Percentiles rank a stretch among this genome's conserved stretches.
Evolutionary conservation across 2,888 invertebrate genomes (phyloP).

Genomic region (Chydorus sphaericus): DNA sequence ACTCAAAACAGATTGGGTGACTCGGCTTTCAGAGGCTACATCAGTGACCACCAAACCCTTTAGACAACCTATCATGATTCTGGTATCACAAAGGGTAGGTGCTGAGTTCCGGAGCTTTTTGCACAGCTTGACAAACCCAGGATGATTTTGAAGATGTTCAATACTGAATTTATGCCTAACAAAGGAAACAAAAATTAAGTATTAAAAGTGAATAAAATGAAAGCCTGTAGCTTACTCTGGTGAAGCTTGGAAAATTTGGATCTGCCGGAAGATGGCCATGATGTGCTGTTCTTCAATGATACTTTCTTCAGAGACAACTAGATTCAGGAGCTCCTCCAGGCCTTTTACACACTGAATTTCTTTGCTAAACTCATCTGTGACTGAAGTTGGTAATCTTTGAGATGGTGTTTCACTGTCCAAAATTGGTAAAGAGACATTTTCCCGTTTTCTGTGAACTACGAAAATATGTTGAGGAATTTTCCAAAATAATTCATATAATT

Average conservation of each 20-base stretch:
- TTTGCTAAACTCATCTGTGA: too few relatives aligned
- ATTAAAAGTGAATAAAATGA: neutral
- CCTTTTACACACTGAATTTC: too few relatives aligned
- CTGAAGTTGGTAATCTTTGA: too few relatives aligned
- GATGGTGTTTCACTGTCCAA: too few relatives aligned
- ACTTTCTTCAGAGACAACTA: neutral
- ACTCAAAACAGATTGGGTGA: constrained; percentile 47
- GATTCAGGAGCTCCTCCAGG: too few relatives aligned
- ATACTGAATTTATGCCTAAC: neutral
- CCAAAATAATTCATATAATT: too few relatives aligned
- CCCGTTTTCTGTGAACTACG: too few relatives aligned
- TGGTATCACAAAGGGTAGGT: neutral
- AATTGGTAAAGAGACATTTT: too few relatives aligned
- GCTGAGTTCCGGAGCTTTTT: neutral
- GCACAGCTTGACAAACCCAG: constrained; percentile 8
- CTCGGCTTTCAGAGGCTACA: constrained; percentile 7
- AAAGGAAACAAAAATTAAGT: neutral
- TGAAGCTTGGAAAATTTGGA: neutral
- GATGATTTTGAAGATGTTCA: constrained; percentile 1
- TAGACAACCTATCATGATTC: neutral
- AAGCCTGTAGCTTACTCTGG: too few relatives aligned
- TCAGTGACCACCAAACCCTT: constrained; percentile 2
- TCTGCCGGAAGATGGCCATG: neutral
- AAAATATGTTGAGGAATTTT: too few relatives aligned
- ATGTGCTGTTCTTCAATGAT: neutral